Evolutionary conservation across 2,113 vertebrate species (phyloP), one percentile per base, ranked within the genome.

Genomic region (Ovis aries): DNA sequence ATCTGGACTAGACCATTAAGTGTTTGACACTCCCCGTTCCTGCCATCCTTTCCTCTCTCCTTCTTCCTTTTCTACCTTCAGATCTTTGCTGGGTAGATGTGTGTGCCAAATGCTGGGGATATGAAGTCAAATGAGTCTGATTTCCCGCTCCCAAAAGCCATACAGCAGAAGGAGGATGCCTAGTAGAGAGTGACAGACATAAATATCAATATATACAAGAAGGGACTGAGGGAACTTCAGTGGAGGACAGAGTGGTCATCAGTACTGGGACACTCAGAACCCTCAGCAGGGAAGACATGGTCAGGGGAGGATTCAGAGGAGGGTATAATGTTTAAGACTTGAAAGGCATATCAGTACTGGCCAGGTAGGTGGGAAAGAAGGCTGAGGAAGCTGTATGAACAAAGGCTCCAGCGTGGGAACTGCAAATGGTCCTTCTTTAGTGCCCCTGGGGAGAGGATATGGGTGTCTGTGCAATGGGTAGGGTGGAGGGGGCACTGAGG

Each of bases 1-100:
- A 59, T 82, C 88, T 84, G 93, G 84, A 90, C 36, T 83, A 57
- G 48, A 92, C 16, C 36, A 77, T 29, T 94, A 82, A 84, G 43
- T 91, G 7, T 84, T 64, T 7, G 55, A 74, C 11, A 86, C n/a
- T 83, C 33, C 60, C 45, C 59, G 94, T 89, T 62, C 64, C 59
- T 71, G 48, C 31, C 27, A n/a, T 57, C 43, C 43, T 77, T 57
- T 45, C 23, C 87, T 94, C 14, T 36, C 60, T 88, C 45, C 11
- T 48, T 53, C 25, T 36, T 80, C 89, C 53, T 64, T 81, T 74
- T 81, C n/a, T 81, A 55, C 57, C 53, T 95, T 91, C n/a, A 64
- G 0, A 50, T 86, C 89, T 91, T 95, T 96, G 74, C 89, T 33
- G 23, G 74, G 17, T 90, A 84, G 83, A 45, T 60, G n/a, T 29